A percentile compares a stretch with the other conserved stretches of the same genome.
phyloP scores from a whole-genome alignment of 1,140 invertebrate genomes.

The Apis florea region DNA sequence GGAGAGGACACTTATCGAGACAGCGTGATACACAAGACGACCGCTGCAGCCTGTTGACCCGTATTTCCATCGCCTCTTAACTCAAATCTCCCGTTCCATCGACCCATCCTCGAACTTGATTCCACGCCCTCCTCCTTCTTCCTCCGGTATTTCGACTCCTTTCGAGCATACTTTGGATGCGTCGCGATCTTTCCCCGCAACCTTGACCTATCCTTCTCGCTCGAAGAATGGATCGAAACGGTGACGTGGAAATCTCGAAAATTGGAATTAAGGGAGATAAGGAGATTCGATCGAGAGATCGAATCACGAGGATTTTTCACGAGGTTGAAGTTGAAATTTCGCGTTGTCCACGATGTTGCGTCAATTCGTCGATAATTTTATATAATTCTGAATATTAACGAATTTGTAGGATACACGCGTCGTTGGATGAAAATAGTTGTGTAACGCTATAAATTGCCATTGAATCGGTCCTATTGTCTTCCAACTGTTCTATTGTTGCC shows the following conservation, averaged over 20 bases:
- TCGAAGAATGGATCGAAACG: background rate
- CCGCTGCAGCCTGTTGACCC: conserved; percentile 57
- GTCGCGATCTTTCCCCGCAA: conserved; percentile 1
- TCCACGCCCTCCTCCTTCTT: background rate
- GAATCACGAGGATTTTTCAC: too few relatives aligned
- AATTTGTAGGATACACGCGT: background rate
- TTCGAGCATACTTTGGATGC: conserved; percentile 24
- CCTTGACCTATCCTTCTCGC: conserved; percentile 44
- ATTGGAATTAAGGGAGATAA: too few relatives aligned
- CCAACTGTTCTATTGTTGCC: background rate
- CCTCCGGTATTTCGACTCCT: background rate
- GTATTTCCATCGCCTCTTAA: conserved; percentile 50
- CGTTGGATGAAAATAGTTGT: too few relatives aligned
- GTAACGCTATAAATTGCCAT: background rate
- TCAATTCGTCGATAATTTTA: too few relatives aligned
- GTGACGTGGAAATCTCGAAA: too few relatives aligned
- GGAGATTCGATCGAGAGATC: too few relatives aligned
- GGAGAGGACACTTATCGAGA: conserved; percentile 47
- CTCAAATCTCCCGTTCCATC: conserved; percentile 31
- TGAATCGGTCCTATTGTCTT: background rate
- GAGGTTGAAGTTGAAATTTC: too few relatives aligned
- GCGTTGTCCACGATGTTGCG: too few relatives aligned
- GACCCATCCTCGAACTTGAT: conserved; percentile 18
- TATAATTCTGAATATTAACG: too few relatives aligned
- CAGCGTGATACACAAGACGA: conserved; percentile 33